phyloP scores from a whole-genome alignment of 2,888 invertebrate genomes.

The Drosophila hawaiiensis region DNA sequence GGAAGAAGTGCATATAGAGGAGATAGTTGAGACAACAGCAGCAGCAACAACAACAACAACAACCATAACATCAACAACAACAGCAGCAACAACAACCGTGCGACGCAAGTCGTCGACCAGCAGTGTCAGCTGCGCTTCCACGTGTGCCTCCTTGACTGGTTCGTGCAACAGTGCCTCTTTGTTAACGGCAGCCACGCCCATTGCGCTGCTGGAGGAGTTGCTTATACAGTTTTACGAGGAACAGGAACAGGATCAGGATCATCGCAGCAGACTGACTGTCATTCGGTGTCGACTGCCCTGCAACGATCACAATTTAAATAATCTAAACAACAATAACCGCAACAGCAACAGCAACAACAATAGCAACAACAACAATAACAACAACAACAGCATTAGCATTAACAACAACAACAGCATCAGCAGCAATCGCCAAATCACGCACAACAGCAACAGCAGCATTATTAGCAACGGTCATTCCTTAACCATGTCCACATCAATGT shows the following conservation, averaged over 20 bases:
- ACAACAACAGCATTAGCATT: constrained; percentile 26
- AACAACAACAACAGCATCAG: constrained; percentile 40
- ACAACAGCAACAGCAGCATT: constrained; percentile 54
- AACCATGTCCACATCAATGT: constrained; percentile 70
- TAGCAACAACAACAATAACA: constrained; percentile 46
- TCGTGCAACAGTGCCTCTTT: constrained; percentile 27
- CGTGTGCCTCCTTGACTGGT: constrained; percentile 46
- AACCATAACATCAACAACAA: constrained; percentile 30
- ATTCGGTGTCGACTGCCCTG: constrained; percentile 68
- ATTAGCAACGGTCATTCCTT: constrained; percentile 48
- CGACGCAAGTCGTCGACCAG: constrained; percentile 78
- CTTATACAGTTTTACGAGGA: constrained; percentile 85
- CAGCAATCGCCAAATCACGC: constrained; percentile 27
- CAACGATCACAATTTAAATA: constrained; percentile 33
- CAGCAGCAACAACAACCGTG: constrained; percentile 61
- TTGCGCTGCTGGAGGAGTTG: constrained; percentile 83
- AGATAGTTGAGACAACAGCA: constrained; percentile 26
- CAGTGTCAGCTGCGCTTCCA: constrained; percentile 49
- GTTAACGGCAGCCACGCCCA: constrained; percentile 58
- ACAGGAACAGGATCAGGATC: constrained; percentile 75
- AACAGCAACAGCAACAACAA: constrained; percentile 30
- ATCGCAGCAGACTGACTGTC: constrained; percentile 76
- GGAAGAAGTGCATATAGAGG: background rate
- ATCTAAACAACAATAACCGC: constrained; percentile 48
- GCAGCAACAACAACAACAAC: constrained; percentile 17